Evolutionary conservation across 1,140 invertebrate genomes (phyloP), one percentile per base, ranked within the genome.

Genomic region (Panagrolaimus sp.): DNA sequence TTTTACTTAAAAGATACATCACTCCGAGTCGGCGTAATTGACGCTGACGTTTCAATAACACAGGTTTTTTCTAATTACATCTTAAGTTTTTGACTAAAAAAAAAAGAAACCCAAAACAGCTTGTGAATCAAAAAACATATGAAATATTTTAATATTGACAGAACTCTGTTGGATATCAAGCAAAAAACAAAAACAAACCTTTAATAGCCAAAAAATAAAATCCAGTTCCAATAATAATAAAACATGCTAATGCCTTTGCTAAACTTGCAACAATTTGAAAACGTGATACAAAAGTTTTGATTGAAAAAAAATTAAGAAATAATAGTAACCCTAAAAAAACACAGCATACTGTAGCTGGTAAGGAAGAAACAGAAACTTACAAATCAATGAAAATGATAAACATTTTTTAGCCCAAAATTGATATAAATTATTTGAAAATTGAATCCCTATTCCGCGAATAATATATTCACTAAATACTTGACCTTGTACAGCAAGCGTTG

Each of bases 231-330:
- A 75, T 66, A 23, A 75, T 67, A 38, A 75, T 68, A 20, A n/a
- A 31, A 25, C 65, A 63, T 25, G 74, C 53, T 2, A 77, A 31
- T 14, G 78, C 43, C 66, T 77, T 77, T 23, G 76, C 76, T 8
- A 67, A 53, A 14, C 78, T 70, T 16, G 76, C 77, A 31, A 77
- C 65, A 13, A 80, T 80, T 77, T 77, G 77, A 53, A 79, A 78
- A 46, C 76, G 70, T 13, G 76, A 53, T 38, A 79, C 76, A 42
- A 68, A 31, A 43, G 72, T 70, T 42, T 66, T 51, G 9, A 76
- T 73, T 14, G 74, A 76, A 38, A 78, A 76, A 47, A 76, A 76
- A 48, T 76, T 76, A 8, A 76, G 42, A 42, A 63, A 78, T 20
- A 75, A 16, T 5, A 76, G 64, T 23, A 78, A 20, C 66, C 72